Percentiles rank a stretch among this genome's conserved stretches.
Evolutionary conservation across 2,888 invertebrate species (phyloP).

Genomic region (Dasypogon diadema): DNA sequence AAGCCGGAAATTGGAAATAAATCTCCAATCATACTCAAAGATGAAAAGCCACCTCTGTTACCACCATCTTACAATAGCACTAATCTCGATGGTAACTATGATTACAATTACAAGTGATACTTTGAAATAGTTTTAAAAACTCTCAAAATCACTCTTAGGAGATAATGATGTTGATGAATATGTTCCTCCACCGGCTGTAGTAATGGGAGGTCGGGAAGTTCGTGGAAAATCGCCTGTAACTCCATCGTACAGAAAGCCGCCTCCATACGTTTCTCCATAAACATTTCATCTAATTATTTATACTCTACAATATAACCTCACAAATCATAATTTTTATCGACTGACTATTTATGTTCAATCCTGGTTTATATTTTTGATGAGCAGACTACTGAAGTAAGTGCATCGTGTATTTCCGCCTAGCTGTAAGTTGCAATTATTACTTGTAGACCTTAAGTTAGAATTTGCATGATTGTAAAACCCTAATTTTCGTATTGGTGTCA

Average conservation of each 20-base stretch:
- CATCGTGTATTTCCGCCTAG: slow-evolving; percentile 39
- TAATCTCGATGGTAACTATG: slow-evolving; percentile 65
- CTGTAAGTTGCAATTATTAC: slow-evolving; percentile 19
- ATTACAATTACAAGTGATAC: neutral
- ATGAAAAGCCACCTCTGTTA: slow-evolving; percentile 92
- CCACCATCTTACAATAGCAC: slow-evolving; percentile 75
- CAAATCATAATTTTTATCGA: slow-evolving; percentile 43
- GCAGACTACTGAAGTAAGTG: slow-evolving; percentile 19
- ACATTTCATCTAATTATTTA: slow-evolving; percentile 44
- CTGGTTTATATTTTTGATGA: slow-evolving; percentile 4
- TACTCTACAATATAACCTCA: slow-evolving; percentile 34
- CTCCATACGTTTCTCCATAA: slow-evolving; percentile 98
- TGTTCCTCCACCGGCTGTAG: slow-evolving; percentile 89
- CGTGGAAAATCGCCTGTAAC: slow-evolving; percentile 83
- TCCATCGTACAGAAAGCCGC: slow-evolving; percentile 94
- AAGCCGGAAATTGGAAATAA: slow-evolving; percentile 90
- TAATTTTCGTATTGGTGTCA: slow-evolving; percentile 26
- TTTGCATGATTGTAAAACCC: neutral
- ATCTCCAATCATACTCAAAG: slow-evolving; percentile 93
- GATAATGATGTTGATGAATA: slow-evolving; percentile 80
- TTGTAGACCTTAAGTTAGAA: slow-evolving; percentile 11
- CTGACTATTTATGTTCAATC: slow-evolving; percentile 42
- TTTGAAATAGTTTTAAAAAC: neutral
- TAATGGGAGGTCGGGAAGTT: slow-evolving; percentile 74
- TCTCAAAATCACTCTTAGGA: slow-evolving; percentile 57